Evolutionary conservation across 1,140 invertebrate genomes (phyloP), one percentile per base, ranked within the genome.

Genomic region (Dinoponera quadriceps): DNA sequence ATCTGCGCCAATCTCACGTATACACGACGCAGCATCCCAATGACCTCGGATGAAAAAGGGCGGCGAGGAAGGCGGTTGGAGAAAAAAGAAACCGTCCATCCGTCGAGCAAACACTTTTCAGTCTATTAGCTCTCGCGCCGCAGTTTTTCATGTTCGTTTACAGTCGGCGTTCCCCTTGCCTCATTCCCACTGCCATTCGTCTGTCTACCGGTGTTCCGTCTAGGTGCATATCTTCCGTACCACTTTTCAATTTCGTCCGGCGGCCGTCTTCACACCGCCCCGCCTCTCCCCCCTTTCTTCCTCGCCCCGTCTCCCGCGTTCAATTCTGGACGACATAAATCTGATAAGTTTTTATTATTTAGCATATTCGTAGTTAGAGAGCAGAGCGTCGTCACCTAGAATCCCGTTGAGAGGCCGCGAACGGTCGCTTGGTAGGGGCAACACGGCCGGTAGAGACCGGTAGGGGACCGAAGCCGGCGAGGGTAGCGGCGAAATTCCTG

Each of bases 281-380:
- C 13, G 9, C 16, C 22, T 62, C 57, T 1, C 5, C 54, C 71
- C 63, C 66, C 29, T 25, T 20, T 25, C n/a, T 11, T 54, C 48
- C 33, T 25, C 22, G 63, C 22, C 20, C 7, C 22, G 63, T n/a
- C 20, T 7, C 7, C 48, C 68, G 57, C 44, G 59, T 75, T 54
- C 88, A 82, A 88, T 88, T 68, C 86, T 49, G 63, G 27, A 22
- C 59, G 66, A 82, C 82, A 85, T 72, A 78, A 73, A 89, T 88
- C 89, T 85, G 86, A 85, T 86, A 86, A 90, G 88, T 92, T 93
- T 93, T 92, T 91, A 91, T 93, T 92, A 93, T 91, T 92, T 91
- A 92, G 89, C 77, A 78, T 85, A 66, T 81, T 80, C 27, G 44
- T 60, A 20, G 55, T 7, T 27, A 13, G 27, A 9, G 33, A 38